Conservation (phyloP, 2,888 invertebrate genomes). For the Chelonus formosanus region DNA sequence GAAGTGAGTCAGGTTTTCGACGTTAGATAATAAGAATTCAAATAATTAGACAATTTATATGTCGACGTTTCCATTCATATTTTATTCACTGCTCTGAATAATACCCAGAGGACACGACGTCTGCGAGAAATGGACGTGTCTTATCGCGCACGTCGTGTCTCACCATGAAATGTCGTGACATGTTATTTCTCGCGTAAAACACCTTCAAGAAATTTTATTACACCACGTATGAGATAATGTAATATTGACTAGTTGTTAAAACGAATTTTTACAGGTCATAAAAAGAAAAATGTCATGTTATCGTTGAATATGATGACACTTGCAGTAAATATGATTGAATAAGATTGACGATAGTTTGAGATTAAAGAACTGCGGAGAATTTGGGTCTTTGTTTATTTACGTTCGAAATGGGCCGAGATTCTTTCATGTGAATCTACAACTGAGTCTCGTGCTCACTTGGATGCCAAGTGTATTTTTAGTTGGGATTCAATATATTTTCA, state of each 20-base stretch:
- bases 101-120: neutral
- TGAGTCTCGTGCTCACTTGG: constrained; percentile 15
- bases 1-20: constrained; percentile 3
- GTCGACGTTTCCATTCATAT: constrained; percentile 2
- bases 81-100: constrained; percentile 9
- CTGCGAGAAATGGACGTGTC: constrained; percentile 1
- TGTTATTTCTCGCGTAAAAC: neutral
- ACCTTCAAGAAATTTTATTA: constrained; percentile 3
- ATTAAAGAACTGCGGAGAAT: constrained; percentile 7
- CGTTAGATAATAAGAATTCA: neutral
- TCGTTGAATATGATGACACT: neutral
- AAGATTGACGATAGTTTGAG: constrained; percentile 8
- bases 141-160: neutral
- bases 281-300: neutral
- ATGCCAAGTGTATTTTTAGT: constrained; percentile 31
- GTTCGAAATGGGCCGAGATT: constrained; percentile 25
- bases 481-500: constrained; percentile 25
- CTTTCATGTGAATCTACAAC: constrained; percentile 20
- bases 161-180: constrained; percentile 1
- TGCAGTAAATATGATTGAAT: neutral
- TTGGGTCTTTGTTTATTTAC: constrained; percentile 25
- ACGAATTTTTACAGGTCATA: no score
- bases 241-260: no score
- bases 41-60: constrained; percentile 1
- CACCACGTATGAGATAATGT: neutral